These are phyloP conservation scores for Nanorana parkeri DNA, from an alignment of 2,113 vertebrate species.

Conservation along the genomic window DNA sequence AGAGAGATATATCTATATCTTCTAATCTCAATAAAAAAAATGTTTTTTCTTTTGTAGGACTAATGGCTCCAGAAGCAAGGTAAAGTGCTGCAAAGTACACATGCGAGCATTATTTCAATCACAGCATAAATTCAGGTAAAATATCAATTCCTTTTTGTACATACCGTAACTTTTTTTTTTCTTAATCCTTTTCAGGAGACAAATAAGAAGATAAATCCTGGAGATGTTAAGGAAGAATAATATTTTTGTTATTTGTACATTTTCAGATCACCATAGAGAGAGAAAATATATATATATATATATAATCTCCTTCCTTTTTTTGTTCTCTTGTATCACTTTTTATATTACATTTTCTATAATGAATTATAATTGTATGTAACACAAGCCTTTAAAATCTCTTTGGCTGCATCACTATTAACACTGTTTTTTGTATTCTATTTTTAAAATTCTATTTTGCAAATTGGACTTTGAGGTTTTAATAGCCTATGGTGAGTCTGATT, in stretches of 20 bases:
- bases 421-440: slow-evolving; percentile 10
- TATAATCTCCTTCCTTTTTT: not conserved
- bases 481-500: not conserved
- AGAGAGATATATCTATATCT: too few species aligned
- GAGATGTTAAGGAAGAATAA: slow-evolving; percentile 58
- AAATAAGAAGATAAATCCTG: slow-evolving; percentile 58
- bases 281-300: too few species aligned
- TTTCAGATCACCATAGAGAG: not conserved
- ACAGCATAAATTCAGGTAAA: too few species aligned
- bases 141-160: not conserved
- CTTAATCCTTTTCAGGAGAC: slow-evolving; percentile 58
- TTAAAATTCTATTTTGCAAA: not conserved
- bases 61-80: not conserved
- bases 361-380: not conserved
- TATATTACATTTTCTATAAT: not conserved
- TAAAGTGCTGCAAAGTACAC: not conserved
- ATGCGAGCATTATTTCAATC: too few species aligned
- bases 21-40: too few species aligned
- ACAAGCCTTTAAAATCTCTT: not conserved
- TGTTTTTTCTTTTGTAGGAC: not conserved
- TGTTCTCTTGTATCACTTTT: not conserved
- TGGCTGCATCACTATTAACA: not conserved
- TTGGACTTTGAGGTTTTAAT: not conserved
- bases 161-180: not conserved
- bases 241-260: not conserved